phyloP scores from a whole-genome alignment of 2,113 vertebrate genomes.

The Ginglymostoma cirratum region DNA sequence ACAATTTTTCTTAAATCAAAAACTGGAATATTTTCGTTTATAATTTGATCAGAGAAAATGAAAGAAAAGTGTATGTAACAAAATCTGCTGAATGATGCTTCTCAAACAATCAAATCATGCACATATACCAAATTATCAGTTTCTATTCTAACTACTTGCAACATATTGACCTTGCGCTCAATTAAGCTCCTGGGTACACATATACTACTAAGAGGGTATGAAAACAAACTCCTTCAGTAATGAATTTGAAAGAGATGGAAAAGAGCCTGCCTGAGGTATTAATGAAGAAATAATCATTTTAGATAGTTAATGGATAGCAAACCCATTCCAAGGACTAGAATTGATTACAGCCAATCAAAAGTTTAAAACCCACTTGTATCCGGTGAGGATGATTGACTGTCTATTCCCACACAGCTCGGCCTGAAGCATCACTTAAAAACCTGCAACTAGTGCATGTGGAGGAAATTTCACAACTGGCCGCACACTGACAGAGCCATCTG shows the following conservation, averaged over 20 bases:
- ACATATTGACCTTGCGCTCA: background rate
- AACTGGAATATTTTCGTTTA: background rate
- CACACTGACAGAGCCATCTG: conserved; percentile 45
- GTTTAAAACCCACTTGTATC: conserved; percentile 32
- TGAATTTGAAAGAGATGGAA: conserved; percentile 37
- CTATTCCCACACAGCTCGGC: conserved; percentile 40
- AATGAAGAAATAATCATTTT: conserved; percentile 38
- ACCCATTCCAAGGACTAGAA: conserved; percentile 38
- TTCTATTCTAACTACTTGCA: background rate
- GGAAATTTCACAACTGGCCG: conserved; percentile 48
- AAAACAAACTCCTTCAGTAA: background rate
- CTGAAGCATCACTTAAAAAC: conserved; percentile 40
- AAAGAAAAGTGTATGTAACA: background rate
- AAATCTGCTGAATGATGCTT: background rate
- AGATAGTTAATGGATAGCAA: conserved; percentile 41
- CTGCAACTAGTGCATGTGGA: conserved; percentile 17
- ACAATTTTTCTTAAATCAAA: background rate
- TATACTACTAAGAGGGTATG: background rate
- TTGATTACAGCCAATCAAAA: conserved; percentile 41
- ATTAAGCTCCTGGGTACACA: background rate
- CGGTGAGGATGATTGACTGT: conserved; percentile 38
- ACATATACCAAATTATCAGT: background rate
- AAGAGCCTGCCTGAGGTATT: background rate
- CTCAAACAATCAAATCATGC: background rate
- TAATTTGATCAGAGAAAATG: background rate